Evolutionary conservation across 2,888 invertebrate genomes (phyloP), one percentile per base, ranked within the genome.

Genomic region (Dolomedes plantarius): DNA sequence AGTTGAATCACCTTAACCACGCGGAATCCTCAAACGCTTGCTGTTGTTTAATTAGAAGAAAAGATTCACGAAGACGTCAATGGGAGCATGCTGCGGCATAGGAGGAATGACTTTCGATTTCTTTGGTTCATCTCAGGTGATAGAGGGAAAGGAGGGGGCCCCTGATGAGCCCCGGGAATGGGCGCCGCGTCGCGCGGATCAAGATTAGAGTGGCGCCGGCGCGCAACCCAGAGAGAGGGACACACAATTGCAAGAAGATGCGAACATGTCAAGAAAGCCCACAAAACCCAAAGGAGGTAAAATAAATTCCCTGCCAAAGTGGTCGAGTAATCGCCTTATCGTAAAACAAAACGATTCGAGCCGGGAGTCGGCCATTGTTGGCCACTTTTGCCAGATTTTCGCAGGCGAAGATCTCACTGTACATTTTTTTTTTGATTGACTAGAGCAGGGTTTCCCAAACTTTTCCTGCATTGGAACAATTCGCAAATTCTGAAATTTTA

Each of bases 211-310:
- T 50, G 80, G 80, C 80, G 80, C 80, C 80, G 32, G 64, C 46
- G 5, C 7, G 32, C 65, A 80, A 73, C 73, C 67, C 16, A 5
- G 16, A 67, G 65, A 27, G 67, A 31, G 80, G 80, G 73, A 62
- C 31, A 32, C 31, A 32, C 13, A 56, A 56, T 56, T 5, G 29
- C 65, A 19, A n/a, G 27, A 16, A 65, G 16, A 65, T n/a, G 65
- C n/a, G 65, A 16, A 5, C 65, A 9, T 65, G 19, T 65, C 31
- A 13, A 9, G 7, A 65, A 77, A 68, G 32, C 32, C 46, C 50
- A 28, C 69, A 64, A 73, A 80, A 80, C 73, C 50, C 32, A 73
- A 80, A 80, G 73, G 73, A 80, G 80, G 73, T 80, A 67, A 79
- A 80, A 73, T 73, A 80, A 80, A 65, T 73, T 23, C 80, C 36